Conservation (phyloP, 2,888 invertebrate genomes). For the Abrostola tripartita region DNA sequence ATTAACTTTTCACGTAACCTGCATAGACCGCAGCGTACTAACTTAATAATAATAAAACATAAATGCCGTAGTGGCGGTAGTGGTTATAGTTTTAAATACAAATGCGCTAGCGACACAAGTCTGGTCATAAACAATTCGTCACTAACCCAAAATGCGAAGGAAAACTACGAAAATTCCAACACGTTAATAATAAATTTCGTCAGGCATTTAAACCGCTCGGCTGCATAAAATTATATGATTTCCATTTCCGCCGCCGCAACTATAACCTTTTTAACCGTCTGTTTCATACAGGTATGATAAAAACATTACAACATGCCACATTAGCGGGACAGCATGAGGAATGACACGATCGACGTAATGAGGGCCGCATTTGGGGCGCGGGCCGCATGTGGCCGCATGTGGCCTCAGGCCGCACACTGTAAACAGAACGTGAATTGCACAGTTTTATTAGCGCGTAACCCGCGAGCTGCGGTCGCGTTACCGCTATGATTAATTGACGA, state of each 20-base stretch:
- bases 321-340: constrained; percentile 42
- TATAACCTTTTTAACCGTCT: constrained; percentile 39
- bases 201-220: constrained; percentile 24
- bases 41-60: not conserved
- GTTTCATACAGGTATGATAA: constrained; percentile 37
- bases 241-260: constrained; percentile 37
- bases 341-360: constrained; percentile 46
- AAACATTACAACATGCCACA: constrained; percentile 48
- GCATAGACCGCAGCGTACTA: not conserved
- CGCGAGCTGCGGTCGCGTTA: constrained; percentile 33
- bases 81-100: constrained; percentile 10
- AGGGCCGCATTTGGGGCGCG: constrained; percentile 30
- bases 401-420: constrained; percentile 17
- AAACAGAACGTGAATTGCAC: constrained; percentile 44
- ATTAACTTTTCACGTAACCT: not conserved
- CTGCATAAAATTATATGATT: constrained; percentile 45
- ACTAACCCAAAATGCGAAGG: constrained; percentile 27
- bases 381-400: constrained; percentile 14
- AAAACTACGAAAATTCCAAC: constrained; percentile 35
- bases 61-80: not conserved
- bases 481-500: constrained; percentile 53
- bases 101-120: constrained; percentile 11
- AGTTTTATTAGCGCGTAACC: constrained; percentile 44
- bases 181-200: constrained; percentile 43
- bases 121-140: constrained; percentile 35